Evolutionary conservation across 2,113 vertebrate genomes (phyloP).

Genomic region (Ailurus styani): DNA sequence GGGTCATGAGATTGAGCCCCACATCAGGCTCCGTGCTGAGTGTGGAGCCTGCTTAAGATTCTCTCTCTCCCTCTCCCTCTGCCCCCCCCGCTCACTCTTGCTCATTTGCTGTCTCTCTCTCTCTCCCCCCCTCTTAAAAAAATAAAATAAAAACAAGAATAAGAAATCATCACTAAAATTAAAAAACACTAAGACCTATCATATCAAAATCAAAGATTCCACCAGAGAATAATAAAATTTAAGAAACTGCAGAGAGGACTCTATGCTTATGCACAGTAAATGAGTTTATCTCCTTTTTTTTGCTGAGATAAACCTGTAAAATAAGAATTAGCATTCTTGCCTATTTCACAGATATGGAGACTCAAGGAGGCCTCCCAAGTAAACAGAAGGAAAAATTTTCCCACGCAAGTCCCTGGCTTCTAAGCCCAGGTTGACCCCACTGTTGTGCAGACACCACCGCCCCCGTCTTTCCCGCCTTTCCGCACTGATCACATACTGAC

Average conservation of each 20-base stretch:
- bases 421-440: background rate
- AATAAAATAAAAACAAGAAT: background rate
- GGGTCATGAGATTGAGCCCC: background rate
- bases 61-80: background rate
- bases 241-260: background rate
- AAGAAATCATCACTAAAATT: background rate
- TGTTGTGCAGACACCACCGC: background rate
- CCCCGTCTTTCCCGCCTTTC: background rate
- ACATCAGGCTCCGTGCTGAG: background rate
- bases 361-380: background rate
- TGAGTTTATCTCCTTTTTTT: background rate
- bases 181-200: background rate
- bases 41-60: background rate
- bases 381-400: background rate
- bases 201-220: background rate
- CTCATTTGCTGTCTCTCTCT: too few relatives aligned
- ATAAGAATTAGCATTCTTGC: too few relatives aligned
- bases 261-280: accelerated
- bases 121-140: too few relatives aligned
- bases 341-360: background rate
- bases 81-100: background rate
- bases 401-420: background rate
- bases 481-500: background rate
- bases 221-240: background rate
- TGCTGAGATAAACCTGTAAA: background rate